Evolutionary conservation across 53 echinoderm and acorn worm genomes (phyloP).

Genomic region (Apostichopus leukothele): DNA sequence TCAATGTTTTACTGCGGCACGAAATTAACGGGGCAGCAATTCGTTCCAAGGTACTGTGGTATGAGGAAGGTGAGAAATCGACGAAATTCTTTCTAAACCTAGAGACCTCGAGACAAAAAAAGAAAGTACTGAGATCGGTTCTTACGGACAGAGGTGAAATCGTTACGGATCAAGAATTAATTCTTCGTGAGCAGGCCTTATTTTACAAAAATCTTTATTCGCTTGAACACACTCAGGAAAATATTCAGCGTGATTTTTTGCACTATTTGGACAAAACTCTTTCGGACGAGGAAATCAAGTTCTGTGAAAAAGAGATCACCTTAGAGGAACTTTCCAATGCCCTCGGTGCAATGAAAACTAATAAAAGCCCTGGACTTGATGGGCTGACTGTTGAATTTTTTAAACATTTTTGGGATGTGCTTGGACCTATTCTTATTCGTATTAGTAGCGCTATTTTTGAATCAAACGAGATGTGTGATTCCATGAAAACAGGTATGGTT

Average conservation of each 20-base stretch:
- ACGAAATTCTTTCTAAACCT: conserved; percentile 10
- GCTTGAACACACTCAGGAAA: not conserved
- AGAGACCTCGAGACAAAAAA: not conserved
- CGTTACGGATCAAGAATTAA: not conserved
- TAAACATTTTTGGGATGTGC: conserved; percentile 41
- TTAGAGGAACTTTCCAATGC: conserved; percentile 27
- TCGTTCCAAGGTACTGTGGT: not conserved
- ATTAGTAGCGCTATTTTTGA: not conserved
- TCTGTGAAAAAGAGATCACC: conserved; percentile 23
- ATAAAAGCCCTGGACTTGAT: conserved; percentile 60
- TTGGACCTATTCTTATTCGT: conserved; percentile 23
- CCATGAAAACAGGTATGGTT: not conserved
- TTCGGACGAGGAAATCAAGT: not conserved
- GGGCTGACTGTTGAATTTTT: conserved; percentile 62
- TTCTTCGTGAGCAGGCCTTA: not conserved
- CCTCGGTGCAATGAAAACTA: conserved; percentile 34
- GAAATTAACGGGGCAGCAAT: conserved; percentile 10
- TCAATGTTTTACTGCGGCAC: not conserved
- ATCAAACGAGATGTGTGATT: not conserved
- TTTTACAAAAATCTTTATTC: not conserved
- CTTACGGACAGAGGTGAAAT: not conserved
- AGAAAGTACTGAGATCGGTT: not conserved
- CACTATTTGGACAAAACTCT: not conserved
- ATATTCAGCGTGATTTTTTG: not conserved
- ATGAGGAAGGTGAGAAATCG: conserved; percentile 16